Evolutionary conservation across 2,113 vertebrate genomes (phyloP), one percentile per base, ranked within the genome.

Genomic region (Eulemur macaco): DNA sequence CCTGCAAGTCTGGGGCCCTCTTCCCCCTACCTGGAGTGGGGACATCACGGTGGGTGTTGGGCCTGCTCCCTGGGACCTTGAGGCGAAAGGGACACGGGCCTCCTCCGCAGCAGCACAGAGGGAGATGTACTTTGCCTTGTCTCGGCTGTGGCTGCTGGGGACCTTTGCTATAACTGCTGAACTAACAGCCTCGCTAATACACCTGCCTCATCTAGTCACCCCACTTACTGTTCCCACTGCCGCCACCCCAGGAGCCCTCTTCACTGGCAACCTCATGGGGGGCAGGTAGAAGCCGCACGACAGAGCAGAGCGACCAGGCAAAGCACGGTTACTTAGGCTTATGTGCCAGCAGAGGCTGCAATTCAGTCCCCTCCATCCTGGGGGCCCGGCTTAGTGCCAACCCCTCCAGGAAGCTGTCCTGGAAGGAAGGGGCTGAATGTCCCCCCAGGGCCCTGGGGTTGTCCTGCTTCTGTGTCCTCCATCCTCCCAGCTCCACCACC

Each of bases 41-140:
- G 29, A 34, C 6, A 3, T 77, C 42, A 60, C 5, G 6, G 45
- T 37, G 39, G 27, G 12, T 37, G 15, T 6, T 9, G 2, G 13
- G n/a, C 37, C 8, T 37, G 82, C 29, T 27, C 56, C 14, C 25
- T 0, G 5, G 29, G 63, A 34, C 31, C 42, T 3, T n/a, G 39
- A n/a, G 69, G 25, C 15, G 34, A 64, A 37, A 39, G 37, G 34
- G 39, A 34, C 27, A 50, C 1, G 14, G 63, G 34, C 13, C 23
- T 13, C 14, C n/a, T 47, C 23, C 45, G 4, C 3, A 3, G 23
- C 45, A 64, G 76, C 20, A 18, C 77, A 45, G 94, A 47, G 14
- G 34, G 29, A 21, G 13, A 39, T 10, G 4, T 17, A 31, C 17
- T 45, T 27, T 21, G 0, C 5, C 15, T 14, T 0, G 17, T 42